Percentiles rank a stretch among this genome's conserved stretches.
These are phyloP conservation scores for Numenius phaeopus DNA, from an alignment of 2,797 vertebrate species.

Conservation along the genomic window DNA sequence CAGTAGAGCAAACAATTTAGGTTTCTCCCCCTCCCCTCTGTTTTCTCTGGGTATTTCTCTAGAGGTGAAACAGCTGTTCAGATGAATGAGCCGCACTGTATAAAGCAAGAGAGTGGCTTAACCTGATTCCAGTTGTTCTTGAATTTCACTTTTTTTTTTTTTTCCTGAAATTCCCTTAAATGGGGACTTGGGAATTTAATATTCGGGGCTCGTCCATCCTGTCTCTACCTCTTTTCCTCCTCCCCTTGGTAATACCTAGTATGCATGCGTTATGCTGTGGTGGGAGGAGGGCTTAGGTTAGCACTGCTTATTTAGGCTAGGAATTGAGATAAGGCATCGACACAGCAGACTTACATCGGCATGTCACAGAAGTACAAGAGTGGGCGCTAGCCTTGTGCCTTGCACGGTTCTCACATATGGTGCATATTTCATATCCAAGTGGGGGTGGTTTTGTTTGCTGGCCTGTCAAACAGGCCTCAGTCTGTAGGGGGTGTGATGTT, in stretches of 20 bases:
- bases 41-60: slow-evolving; percentile 62
- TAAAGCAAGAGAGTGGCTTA: slow-evolving; percentile 35
- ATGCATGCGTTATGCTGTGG: neutral
- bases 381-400: neutral
- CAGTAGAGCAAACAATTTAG: slow-evolving; percentile 47
- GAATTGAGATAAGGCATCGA: neutral
- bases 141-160: neutral
- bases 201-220: slow-evolving; percentile 45
- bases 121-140: slow-evolving; percentile 66
- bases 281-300: neutral
- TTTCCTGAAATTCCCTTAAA: neutral
- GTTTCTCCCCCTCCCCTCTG: slow-evolving; percentile 26
- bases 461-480: slow-evolving; percentile 53
- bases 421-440: slow-evolving; percentile 11
- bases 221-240: slow-evolving; percentile 29
- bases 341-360: neutral
- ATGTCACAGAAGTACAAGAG: neutral
- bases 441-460: slow-evolving; percentile 50
- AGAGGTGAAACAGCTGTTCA: slow-evolving; percentile 71
- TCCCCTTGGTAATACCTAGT: neutral
- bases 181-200: slow-evolving; percentile 20
- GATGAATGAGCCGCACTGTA: slow-evolving; percentile 61
- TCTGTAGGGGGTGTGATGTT: slow-evolving; percentile 68
- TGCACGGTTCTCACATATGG: slow-evolving; percentile 22
- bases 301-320: fast-evolving